phyloP scores from a whole-genome alignment of 2,797 vertebrate species.

The Sebastolobus altivelis region DNA sequence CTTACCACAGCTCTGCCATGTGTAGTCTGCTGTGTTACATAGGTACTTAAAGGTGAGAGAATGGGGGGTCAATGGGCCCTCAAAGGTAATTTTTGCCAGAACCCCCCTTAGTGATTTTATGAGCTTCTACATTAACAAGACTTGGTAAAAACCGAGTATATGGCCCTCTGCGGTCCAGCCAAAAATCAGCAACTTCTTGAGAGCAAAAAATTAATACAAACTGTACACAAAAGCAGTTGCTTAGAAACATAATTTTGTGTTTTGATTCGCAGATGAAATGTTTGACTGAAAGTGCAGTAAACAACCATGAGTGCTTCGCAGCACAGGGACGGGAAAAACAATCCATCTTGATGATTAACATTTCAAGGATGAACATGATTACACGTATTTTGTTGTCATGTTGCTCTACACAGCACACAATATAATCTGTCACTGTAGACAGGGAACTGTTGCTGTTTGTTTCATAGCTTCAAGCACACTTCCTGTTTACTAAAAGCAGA shows the following conservation, averaged over 20 bases:
- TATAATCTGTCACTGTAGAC: slow-evolving; percentile 7
- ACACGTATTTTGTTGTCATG: slow-evolving; percentile 31
- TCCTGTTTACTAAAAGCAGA: slow-evolving; percentile 41
- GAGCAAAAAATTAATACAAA: not conserved
- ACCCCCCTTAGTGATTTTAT: no score
- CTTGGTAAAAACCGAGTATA: no score
- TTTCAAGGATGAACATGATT: slow-evolving; percentile 31
- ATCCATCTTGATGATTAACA: slow-evolving; percentile 9
- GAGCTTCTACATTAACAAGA: no score
- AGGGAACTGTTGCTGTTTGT: slow-evolving; percentile 3
- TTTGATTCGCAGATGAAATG: slow-evolving; percentile 11
- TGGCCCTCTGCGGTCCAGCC: no score
- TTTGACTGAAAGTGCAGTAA: slow-evolving; percentile 17
- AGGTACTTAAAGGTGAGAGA: no score
- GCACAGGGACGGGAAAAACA: not conserved
- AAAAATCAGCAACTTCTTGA: not conserved
- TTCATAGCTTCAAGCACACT: slow-evolving; percentile 20
- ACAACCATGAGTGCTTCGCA: not conserved
- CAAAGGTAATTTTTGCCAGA: no score
- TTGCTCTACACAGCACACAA: not conserved
- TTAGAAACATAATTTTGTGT: not conserved
- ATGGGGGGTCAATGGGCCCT: no score
- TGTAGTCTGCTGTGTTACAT: no score
- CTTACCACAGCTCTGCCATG: no score
- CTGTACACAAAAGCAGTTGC: not conserved